Evolutionary conservation across 2,113 vertebrate genomes (phyloP).

Genomic region (Dolichallabes microphthalmus): DNA sequence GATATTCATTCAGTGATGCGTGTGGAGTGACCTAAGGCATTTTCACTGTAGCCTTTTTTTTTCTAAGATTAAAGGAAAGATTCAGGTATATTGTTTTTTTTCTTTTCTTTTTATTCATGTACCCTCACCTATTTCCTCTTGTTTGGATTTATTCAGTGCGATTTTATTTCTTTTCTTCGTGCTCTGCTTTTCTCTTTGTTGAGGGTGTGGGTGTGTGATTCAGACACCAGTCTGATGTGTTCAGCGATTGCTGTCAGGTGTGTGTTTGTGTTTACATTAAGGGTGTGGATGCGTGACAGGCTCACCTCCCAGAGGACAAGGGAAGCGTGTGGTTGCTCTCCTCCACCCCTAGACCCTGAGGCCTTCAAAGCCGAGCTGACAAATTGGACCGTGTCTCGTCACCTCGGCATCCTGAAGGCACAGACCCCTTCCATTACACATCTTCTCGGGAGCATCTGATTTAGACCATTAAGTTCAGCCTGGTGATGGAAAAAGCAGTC

Average conservation of each 20-base stretch:
- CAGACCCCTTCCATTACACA: constrained; percentile 33
- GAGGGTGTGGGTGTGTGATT: not conserved
- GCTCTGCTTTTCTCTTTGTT: not conserved
- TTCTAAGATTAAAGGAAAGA: not conserved
- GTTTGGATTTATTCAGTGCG: not conserved
- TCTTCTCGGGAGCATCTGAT: constrained; percentile 11
- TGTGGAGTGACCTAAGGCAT: not conserved
- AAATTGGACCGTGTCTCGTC: constrained; percentile 45
- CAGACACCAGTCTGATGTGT: constrained; percentile 7
- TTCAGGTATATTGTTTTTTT: constrained; percentile 8
- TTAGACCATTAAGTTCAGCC: constrained; percentile 8
- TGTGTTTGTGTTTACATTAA: not conserved
- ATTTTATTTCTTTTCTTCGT: not conserved
- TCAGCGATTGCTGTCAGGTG: constrained; percentile 34
- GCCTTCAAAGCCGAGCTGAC: constrained; percentile 42
- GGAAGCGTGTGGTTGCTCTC: not conserved
- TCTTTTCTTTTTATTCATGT: too few species aligned
- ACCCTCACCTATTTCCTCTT: not conserved
- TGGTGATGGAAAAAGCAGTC: not conserved
- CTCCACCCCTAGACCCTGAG: constrained; percentile 15
- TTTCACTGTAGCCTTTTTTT: not conserved
- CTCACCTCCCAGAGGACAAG: constrained; percentile 28
- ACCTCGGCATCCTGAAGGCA: not conserved
- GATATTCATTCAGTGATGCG: not conserved
- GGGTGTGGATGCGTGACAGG: constrained; percentile 1